Evolutionary conservation across 2,113 vertebrate genomes (phyloP), one percentile per base, ranked within the genome.

Genomic region (Tetrax tetrax): DNA sequence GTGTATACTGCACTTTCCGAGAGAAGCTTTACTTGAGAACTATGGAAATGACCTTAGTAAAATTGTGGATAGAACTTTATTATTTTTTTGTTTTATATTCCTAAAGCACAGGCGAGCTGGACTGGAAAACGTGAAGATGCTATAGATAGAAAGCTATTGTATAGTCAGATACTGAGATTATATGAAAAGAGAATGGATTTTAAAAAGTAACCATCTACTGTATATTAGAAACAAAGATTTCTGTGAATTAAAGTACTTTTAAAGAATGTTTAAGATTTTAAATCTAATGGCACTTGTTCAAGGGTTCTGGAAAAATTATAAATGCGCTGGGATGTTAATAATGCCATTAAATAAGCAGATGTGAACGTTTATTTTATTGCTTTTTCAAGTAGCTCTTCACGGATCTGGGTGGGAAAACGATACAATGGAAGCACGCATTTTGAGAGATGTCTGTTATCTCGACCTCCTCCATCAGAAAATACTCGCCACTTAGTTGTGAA

Each of bases 191-290:
- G 93, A 97, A 97, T 98, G 97, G 97, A 97, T 97, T 97, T 98
- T 93, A 96, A 96, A 97, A 96, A 96, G 94, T 91, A 97, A 96
- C 92, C 97, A 96, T 87, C 96, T 97, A 95, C 96, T 98, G 98
- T 98, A 98, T 97, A 98, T 97, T 98, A 98, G 97, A 96, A 96
- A 96, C 95, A 94, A 97, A 96, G 95, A 97, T 96, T 97, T 97
- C 97, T 97, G 97, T 98, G 97, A 98, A 98, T 98, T 98, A 98
- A 98, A 98, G 96, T 97, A 98, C 97, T 98, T 98, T 98, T 98
- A 97, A 98, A 98, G 97, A 98, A 97, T 96, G 97, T 96, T 96
- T 95, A 97, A 97, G 96, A 72, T 94, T 96, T 97, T 93, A 96
- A 97, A 96, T 97, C 96, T 93, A 87, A 95, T 96, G 96, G 87